Evolutionary conservation across 1,140 invertebrate species (phyloP), one percentile per base, ranked within the genome.

Genomic region (Popillia japonica): DNA sequence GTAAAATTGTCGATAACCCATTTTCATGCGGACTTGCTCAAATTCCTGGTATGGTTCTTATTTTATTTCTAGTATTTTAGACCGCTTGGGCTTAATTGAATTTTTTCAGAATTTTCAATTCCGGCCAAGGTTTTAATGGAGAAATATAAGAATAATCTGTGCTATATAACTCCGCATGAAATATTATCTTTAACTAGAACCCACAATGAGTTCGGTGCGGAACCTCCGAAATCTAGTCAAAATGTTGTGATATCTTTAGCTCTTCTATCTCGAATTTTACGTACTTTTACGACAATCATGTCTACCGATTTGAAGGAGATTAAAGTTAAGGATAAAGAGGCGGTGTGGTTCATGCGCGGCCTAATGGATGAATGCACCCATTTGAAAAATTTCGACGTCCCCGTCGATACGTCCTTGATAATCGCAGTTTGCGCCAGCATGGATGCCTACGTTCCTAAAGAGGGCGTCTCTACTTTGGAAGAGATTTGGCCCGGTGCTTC

Each of bases 361-460:
- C 93, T 99, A 79, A 99, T 99, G 98, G 98, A 99, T 85, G 96
- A 99, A 87, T 99, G 96, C 86, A 99, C 98, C 2, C 97, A 99
- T 88, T 88, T 99, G 2, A 95, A 92, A 78, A 98, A 99, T 87
- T 99, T 98, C 84, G 93, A 95, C 11, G 87, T 92, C 6, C 94
- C 94, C 0, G 92, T 93, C 23, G 97, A 99, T 85, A 95, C 96
- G 2, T 92, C 93, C 10, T 87, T 98, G 17, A 94, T 96, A 79
- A 96, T 86, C 87, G 91, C 94, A 11, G 93, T 98, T 6, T 95
- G 96, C 82, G 96, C 96, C 0, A 92, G 92, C 81, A 90, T 96
- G 78, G 97, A 99, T 88, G 97, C 94, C 0, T 99, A 99, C 87
- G 94, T 99, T 22, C 96, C 97, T 0, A 90, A 95, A 27, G 92